These are phyloP conservation scores for Hirtodrosophila confusa DNA, from an alignment of 2,888 invertebrate species.

Conservation along the genomic window DNA sequence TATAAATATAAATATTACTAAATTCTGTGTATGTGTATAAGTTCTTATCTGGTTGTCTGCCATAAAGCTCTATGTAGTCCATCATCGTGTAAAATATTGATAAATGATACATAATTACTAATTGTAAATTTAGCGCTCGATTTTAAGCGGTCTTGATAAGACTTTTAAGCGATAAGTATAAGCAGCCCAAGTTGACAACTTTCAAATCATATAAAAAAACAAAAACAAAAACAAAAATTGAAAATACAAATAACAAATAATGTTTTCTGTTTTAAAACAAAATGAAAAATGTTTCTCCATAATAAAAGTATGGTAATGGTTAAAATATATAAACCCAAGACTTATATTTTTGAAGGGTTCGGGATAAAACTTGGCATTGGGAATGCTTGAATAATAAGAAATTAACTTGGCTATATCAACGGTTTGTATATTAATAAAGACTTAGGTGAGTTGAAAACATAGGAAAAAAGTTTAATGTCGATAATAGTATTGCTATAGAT, in stretches of 20 bases:
- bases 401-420: too few species aligned
- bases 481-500: not conserved
- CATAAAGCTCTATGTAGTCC: constrained; percentile 73
- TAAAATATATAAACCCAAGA: constrained; percentile 45
- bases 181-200: constrained; percentile 62
- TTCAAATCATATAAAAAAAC: constrained; percentile 60
- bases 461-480: too few species aligned
- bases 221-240: constrained; percentile 18
- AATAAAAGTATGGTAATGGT: constrained; percentile 77
- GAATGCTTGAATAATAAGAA: too few species aligned
- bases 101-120: constrained; percentile 54
- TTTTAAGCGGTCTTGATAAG: constrained; percentile 81
- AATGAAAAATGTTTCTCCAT: constrained; percentile 77
- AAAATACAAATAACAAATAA: constrained; percentile 48
- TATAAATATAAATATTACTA: constrained; percentile 26
- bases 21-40: constrained; percentile 67
- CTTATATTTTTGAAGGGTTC: constrained; percentile 1
- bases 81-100: constrained; percentile 77
- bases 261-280: constrained; percentile 69
- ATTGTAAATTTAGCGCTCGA: constrained; percentile 76
- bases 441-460: too few species aligned
- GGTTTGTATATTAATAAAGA: too few species aligned
- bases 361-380: not conserved
- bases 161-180: constrained; percentile 73
- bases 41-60: constrained; percentile 71